Evolutionary conservation across 2,797 vertebrate genomes (phyloP), one percentile per base, ranked within the genome.

Genomic region (Dermochelys coriacea): DNA sequence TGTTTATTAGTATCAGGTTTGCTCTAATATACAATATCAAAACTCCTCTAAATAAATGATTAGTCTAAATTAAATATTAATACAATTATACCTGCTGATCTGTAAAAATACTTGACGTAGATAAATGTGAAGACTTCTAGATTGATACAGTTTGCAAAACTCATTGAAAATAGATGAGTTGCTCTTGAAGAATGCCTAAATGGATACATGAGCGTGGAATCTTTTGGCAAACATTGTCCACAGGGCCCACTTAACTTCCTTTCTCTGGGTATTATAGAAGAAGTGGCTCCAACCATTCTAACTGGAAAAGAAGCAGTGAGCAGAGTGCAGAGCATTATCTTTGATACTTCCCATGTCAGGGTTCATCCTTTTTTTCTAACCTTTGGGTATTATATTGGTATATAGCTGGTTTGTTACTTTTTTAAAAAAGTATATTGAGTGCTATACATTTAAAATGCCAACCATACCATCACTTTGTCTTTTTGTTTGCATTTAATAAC

Each of bases 151-250:
- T 37, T 50, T 54, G 54, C 80, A 34, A 80, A 88, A 59, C 1
- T 2, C 4, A 31, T 81, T 83, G 80, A 10, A 85, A 86, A 11
- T 54, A 23, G 59, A 61, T 34, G 29, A 34, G 14, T 34, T 31
- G 29, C 1, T 92, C 5, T 59, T 74, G 74, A 84, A 54, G 15
- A 1, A 0, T 84, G 27, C 34, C 9, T 79, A 1, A 77, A 3
- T 8, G 47, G 2, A 1, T 82, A 94, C 16, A 23, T 86, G 23
- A n/a, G 12, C 3, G 5, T n/a, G 75, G 54, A 23, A 3, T 87
- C 85, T 71, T 8, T 23, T 54, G 29, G 18, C 2, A 2, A 0
- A 1, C 3, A 4, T 12, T 37, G 1, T 82, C 9, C 0, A 1
- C 3, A 50, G 34, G 3, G 29, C 29, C 31, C 15, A 21, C 61